These are phyloP conservation scores for Coryphaenoides rupestris DNA, from an alignment of 2,113 vertebrate species.

Conservation along the genomic window DNA sequence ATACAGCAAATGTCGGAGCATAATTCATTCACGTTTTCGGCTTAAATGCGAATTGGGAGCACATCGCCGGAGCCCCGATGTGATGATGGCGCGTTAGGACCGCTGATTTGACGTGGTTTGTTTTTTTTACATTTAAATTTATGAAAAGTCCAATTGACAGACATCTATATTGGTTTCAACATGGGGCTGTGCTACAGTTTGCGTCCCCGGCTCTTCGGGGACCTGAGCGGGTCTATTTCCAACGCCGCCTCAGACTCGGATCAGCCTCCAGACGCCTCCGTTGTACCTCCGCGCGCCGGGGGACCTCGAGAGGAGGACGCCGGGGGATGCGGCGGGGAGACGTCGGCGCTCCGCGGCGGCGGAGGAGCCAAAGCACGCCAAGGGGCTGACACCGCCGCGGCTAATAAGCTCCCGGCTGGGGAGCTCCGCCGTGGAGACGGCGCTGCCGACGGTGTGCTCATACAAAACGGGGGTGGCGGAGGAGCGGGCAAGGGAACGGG, in stretches of 20 bases:
- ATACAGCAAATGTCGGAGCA: constrained; percentile 77
- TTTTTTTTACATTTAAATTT: constrained; percentile 61
- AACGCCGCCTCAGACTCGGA: constrained; percentile 77
- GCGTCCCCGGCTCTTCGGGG: constrained; percentile 90
- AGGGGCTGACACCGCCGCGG: constrained; percentile 66
- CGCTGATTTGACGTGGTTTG: constrained; percentile 49
- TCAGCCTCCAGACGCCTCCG: constrained; percentile 61
- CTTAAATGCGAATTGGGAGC: constrained; percentile 57
- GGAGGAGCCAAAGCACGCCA: constrained; percentile 57
- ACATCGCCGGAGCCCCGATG: constrained; percentile 50
- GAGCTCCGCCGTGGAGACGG: constrained; percentile 60
- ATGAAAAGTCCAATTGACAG: constrained; percentile 65
- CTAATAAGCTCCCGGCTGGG: constrained; percentile 64
- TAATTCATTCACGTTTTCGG: constrained; percentile 63
- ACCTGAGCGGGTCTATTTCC: constrained; percentile 78
- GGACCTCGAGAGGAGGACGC: constrained; percentile 68
- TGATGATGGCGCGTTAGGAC: constrained; percentile 65
- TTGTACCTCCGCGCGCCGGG: constrained; percentile 56
- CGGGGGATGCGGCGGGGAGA: constrained; percentile 69
- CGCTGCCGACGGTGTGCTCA: constrained; percentile 71
- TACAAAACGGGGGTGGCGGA: constrained; percentile 69
- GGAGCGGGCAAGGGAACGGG: constrained; percentile 46
- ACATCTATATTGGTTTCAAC: constrained; percentile 62
- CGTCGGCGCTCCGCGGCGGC: constrained; percentile 60
- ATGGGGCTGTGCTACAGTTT: constrained; percentile 97